Evolutionary conservation across 2,888 invertebrate genomes (phyloP), one percentile per base, ranked within the genome.

Genomic region (Agriotes lineatus): DNA sequence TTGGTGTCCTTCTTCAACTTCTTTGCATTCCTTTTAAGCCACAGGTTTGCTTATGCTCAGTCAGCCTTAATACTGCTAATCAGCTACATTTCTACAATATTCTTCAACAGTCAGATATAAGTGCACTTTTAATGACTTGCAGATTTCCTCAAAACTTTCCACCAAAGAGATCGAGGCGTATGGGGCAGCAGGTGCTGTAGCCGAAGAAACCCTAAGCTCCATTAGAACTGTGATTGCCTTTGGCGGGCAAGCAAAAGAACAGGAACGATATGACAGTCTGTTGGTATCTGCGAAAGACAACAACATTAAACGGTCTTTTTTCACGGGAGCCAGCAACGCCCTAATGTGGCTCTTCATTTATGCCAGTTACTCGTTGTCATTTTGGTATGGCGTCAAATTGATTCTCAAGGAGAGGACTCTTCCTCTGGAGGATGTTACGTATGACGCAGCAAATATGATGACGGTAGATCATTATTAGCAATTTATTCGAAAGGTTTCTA

Each of bases 201-300:
- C 94, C 0, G 93, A 94, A 80, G 94, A 94, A 82, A 93, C 91
- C 0, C 78, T 95, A 1, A 89, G 91, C 12, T 88, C 92, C 0
- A 87, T 94, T 33, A 86, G 92, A 19, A 94, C 94, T 0, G 94
- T 95, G 0, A 88, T 92, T 67, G 93, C 94, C 0, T 94, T 94
- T 76, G 91, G 91, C 58, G 95, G 94, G 0, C 91, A 93, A 76
- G 73, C 84, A 4, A 91, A 91, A 77, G 94, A 94, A 82, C 84
- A 88, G 0, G 81, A 85, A 1, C 88, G 94, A 77, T 95, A 93
- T 76, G 86, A 88, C 70, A 78, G 79, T 0, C 88, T 90, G 76
- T 85, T 94, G 3, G 78, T 85, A 3, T 85, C 85, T 42, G 91
- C 92, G 0, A 88, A 87, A 76, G 85, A 85, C 33, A 89, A 92